phyloP scores from a whole-genome alignment of 30 jellyfish, hydroid and myxozoan genomes.

The Phacellophora camtschatica region DNA sequence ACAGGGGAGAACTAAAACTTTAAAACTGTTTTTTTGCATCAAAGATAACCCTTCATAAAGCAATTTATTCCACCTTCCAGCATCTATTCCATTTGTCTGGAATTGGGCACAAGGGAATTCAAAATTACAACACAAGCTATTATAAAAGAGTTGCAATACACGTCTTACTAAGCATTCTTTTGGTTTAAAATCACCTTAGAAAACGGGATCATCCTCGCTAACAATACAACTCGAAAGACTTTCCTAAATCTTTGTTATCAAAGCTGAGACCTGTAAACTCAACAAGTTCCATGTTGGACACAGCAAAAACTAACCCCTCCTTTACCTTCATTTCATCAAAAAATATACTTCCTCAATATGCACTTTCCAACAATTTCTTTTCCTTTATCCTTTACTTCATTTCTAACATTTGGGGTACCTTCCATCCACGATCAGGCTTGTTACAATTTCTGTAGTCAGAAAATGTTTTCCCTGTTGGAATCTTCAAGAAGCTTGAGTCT shows the following conservation, averaged over 20 bases:
- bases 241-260: not conserved
- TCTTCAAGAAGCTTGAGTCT: not conserved
- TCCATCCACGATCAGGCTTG: not conserved
- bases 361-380: not conserved
- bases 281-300: not conserved
- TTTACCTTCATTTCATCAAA: constrained; percentile 4
- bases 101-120: not conserved
- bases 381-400: not conserved
- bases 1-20: not conserved
- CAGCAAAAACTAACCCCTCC: not conserved
- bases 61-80: not conserved
- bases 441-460: constrained; percentile 5
- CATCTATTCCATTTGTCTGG: not conserved
- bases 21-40: not conserved
- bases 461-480: not conserved
- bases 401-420: not conserved
- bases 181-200: not conserved
- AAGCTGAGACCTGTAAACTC: not conserved
- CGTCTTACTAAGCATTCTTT: not conserved
- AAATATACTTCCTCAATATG: not conserved
- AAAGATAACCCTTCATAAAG: constrained; percentile 5
- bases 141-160: not conserved
- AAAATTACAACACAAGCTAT: not conserved
- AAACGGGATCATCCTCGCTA: not conserved
- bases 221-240: not conserved